These are phyloP conservation scores for Falco berigora DNA, from an alignment of 2,797 vertebrate genomes.

Conservation along the genomic window DNA sequence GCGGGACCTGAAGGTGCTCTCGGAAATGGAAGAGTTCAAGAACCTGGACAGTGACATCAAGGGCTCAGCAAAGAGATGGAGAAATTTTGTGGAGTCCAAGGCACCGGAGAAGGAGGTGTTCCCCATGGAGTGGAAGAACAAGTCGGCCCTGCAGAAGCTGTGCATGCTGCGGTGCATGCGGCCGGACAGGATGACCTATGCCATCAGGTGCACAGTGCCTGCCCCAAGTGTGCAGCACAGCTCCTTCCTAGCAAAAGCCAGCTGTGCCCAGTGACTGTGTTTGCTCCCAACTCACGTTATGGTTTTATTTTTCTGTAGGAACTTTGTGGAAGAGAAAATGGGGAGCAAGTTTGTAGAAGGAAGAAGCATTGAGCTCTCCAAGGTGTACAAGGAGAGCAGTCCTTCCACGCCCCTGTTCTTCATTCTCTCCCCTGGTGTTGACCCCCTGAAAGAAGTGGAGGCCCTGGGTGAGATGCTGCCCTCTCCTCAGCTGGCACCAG, in stretches of 20 bases:
- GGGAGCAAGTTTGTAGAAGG: constrained; percentile 75
- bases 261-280: rapidly evolving
- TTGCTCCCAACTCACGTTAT: not conserved
- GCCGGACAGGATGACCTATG: constrained; percentile 77
- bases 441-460: constrained; percentile 77
- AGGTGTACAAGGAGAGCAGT: constrained; percentile 75
- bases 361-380: constrained; percentile 68
- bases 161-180: constrained; percentile 75
- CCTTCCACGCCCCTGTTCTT: constrained; percentile 73
- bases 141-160: constrained; percentile 71
- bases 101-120: constrained; percentile 72
- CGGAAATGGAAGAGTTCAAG: constrained; percentile 75
- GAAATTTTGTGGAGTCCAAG: constrained; percentile 75
- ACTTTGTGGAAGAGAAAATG: constrained; percentile 79
- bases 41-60: constrained; percentile 74
- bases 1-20: constrained; percentile 54
- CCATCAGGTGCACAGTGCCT: constrained; percentile 40
- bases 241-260: not conserved
- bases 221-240: rapidly evolving
- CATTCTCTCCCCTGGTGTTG: constrained; percentile 76
- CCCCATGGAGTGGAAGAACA: constrained; percentile 78
- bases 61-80: constrained; percentile 74
- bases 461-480: constrained; percentile 54
- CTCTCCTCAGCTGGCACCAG: not conserved
- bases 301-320: constrained; percentile 24